Conservation (phyloP, 1,140 invertebrate species). For the Magallana gigas region DNA sequence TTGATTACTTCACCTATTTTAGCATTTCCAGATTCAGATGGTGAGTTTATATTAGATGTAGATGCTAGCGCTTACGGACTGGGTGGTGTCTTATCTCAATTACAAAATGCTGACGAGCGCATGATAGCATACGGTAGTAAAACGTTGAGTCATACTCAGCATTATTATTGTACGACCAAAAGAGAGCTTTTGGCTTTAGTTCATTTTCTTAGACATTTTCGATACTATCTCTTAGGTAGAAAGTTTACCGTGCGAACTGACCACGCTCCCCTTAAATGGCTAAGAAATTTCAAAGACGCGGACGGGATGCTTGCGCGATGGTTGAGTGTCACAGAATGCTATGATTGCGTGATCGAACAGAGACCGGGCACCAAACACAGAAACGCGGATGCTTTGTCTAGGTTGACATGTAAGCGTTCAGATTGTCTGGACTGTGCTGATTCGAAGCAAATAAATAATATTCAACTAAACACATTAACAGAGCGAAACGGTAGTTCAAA, state of each 20-base stretch:
- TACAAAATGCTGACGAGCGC: too few relatives aligned
- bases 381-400: not conserved
- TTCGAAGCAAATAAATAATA: not conserved
- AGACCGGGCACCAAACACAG: not conserved
- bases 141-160: too few relatives aligned
- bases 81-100: too few relatives aligned
- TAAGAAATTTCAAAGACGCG: not conserved
- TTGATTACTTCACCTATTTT: too few relatives aligned
- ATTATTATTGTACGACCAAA: too few relatives aligned
- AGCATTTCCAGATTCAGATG: too few relatives aligned
- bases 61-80: too few relatives aligned
- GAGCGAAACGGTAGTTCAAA: not conserved
- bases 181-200: too few relatives aligned
- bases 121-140: too few relatives aligned
- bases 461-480: not conserved
- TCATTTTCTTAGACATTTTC: too few relatives aligned
- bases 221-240: too few relatives aligned
- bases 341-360: not conserved
- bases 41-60: too few relatives aligned
- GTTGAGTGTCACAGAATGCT: constrained; percentile 2
- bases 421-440: constrained; percentile 33
- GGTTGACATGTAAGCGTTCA: constrained; percentile 9
- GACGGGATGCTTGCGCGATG: constrained; percentile 9
- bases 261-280: constrained; percentile 3
- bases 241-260: constrained; percentile 2